phyloP scores from a whole-genome alignment of 2,888 invertebrate genomes.

The Calephelis perditalis region DNA sequence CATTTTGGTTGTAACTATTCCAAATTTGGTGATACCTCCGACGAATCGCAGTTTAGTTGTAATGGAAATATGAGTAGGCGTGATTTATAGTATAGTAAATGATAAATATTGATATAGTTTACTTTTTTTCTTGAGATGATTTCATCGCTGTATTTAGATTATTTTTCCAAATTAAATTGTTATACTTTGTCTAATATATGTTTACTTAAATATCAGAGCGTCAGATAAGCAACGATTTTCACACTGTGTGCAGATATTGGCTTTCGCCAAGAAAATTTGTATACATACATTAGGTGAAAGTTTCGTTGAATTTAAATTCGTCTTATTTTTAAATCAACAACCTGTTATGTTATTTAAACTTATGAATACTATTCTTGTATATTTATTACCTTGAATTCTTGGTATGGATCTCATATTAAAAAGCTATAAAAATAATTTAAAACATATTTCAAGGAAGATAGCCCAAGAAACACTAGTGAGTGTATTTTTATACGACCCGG shows the following conservation, averaged over 20 bases:
- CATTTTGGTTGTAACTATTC: background rate
- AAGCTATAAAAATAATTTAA: too few species aligned
- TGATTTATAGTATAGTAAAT: slow-evolving; percentile 14
- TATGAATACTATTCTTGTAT: too few species aligned
- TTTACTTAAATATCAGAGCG: slow-evolving; percentile 27
- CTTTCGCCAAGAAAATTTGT: slow-evolving; percentile 36
- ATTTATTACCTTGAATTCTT: too few species aligned
- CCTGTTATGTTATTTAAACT: background rate
- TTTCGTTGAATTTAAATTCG: slow-evolving; percentile 22
- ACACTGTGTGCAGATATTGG: slow-evolving; percentile 33
- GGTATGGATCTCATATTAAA: too few species aligned
- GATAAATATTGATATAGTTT: slow-evolving; percentile 14
- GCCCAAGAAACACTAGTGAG: too few species aligned
- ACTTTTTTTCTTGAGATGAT: slow-evolving; percentile 14
- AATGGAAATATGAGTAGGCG: slow-evolving; percentile 13
- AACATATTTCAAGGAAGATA: too few species aligned
- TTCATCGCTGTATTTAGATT: slow-evolving; percentile 11
- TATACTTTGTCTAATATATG: background rate
- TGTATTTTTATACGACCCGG: too few species aligned
- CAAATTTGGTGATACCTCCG: slow-evolving; percentile 1
- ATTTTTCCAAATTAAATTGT: background rate
- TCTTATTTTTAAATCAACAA: slow-evolving; percentile 7
- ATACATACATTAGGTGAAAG: slow-evolving; percentile 35
- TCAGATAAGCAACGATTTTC: slow-evolving; percentile 59
- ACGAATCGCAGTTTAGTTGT: background rate